phyloP scores from a whole-genome alignment of 53 echinoderm and acorn worm species.

The Holothuria leucospilota region DNA sequence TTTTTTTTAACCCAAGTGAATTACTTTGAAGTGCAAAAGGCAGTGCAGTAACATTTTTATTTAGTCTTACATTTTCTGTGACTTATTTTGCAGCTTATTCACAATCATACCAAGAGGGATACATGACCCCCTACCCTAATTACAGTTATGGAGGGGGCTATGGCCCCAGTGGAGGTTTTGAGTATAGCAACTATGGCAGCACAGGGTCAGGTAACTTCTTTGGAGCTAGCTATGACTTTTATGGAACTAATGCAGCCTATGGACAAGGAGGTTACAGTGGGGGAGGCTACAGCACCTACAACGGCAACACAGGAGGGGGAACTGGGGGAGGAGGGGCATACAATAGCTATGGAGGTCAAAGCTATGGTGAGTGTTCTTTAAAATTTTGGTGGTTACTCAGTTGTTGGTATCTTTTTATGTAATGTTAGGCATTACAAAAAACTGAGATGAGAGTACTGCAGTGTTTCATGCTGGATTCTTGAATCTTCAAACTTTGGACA shows the following conservation, averaged over 20 bases:
- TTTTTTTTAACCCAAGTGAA: too few species aligned
- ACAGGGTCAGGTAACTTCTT: not conserved
- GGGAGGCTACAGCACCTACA: conserved; percentile 28
- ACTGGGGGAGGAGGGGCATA: not conserved
- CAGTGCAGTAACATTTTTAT: too few species aligned
- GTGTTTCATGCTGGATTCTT: too few species aligned
- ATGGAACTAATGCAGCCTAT: conserved; percentile 11
- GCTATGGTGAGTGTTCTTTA: conserved; percentile 24
- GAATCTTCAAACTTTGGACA: too few species aligned
- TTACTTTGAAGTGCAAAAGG: too few species aligned
- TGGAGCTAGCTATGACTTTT: conserved; percentile 2
- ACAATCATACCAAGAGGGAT: conserved; percentile 37
- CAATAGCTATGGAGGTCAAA: conserved; percentile 41
- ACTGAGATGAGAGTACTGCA: too few species aligned
- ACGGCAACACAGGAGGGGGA: not conserved
- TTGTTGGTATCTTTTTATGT: too few species aligned
- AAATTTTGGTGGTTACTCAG: too few species aligned
- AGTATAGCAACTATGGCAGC: conserved; percentile 12
- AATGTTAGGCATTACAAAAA: too few species aligned
- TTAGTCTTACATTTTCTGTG: too few species aligned
- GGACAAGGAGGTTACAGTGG: conserved; percentile 14
- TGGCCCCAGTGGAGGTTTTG: conserved; percentile 17
- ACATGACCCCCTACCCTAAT: conserved; percentile 35
- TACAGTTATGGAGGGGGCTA: conserved; percentile 23
- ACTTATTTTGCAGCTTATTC: conserved; percentile 12